Evolutionary conservation across 2,113 vertebrate species (phyloP).

Genomic region (Reinhardtius hippoglossoides): DNA sequence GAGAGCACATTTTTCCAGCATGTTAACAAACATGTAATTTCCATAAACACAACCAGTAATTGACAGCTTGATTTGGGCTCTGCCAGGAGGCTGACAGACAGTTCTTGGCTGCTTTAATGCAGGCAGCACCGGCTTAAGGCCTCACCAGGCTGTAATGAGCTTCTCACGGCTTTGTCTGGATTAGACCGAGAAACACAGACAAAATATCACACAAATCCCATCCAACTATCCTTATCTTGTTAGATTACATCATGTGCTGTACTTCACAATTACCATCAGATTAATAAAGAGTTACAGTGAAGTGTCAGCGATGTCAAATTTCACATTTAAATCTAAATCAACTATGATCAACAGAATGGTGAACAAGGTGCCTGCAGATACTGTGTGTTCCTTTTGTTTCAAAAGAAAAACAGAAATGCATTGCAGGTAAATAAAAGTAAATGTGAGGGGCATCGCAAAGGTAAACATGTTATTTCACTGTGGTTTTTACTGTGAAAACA

Average conservation of each 20-base stretch:
- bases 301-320: not conserved
- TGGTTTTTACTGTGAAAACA: too few relatives aligned
- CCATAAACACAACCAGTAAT: conserved; percentile 85
- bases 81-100: conserved; percentile 79
- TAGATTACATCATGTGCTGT: conserved; percentile 48
- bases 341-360: too few relatives aligned
- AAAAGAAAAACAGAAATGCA: not conserved
- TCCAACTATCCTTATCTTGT: conserved; percentile 67
- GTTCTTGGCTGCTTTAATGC: conserved; percentile 80
- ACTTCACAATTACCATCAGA: conserved; percentile 40
- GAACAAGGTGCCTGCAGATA: not conserved
- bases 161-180: conserved; percentile 80
- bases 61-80: conserved; percentile 86
- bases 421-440: not conserved
- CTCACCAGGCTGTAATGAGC: conserved; percentile 80
- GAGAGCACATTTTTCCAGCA: conserved; percentile 85
- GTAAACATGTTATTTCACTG: not conserved
- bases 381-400: not conserved
- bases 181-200: conserved; percentile 72
- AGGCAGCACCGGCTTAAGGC: conserved; percentile 73
- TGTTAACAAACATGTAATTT: conserved; percentile 89
- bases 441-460: not conserved
- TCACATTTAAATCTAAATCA: too few relatives aligned
- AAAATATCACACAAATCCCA: conserved; percentile 69
- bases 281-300: not conserved